Conservation (phyloP, 2,797 vertebrate species). For the Hydrolagus colliei region DNA sequence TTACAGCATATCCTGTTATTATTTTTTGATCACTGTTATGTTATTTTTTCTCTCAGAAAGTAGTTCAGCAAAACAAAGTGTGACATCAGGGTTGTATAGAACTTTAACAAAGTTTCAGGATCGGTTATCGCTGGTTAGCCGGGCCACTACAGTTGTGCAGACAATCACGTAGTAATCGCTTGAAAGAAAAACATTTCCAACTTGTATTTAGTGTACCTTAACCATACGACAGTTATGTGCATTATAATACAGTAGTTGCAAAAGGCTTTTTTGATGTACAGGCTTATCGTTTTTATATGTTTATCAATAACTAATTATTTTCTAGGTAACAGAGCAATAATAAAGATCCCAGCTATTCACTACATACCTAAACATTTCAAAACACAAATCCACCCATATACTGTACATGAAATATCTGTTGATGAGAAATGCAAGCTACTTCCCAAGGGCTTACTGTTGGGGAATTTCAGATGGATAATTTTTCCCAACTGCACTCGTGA, state of each 20-base stretch:
- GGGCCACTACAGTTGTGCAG: too few species aligned
- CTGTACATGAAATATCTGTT: neutral
- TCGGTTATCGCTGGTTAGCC: too few species aligned
- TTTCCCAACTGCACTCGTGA: slow-evolving; percentile 11
- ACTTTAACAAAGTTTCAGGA: too few species aligned
- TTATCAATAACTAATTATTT: slow-evolving; percentile 28
- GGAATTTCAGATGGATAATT: neutral
- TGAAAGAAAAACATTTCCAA: neutral
- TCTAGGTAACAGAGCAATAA: neutral
- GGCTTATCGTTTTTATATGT: slow-evolving; percentile 12
- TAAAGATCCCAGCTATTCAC: neutral
- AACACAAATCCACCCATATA: neutral
- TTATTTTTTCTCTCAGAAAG: too few species aligned
- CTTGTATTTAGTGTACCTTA: neutral
- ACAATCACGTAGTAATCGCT: neutral
- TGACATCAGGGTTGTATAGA: too few species aligned
- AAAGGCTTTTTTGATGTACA: neutral
- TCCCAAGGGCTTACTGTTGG: neutral
- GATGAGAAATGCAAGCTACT: neutral
- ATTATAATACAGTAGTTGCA: neutral
- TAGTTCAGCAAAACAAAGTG: too few species aligned
- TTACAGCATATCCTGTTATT: too few species aligned
- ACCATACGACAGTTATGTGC: neutral
- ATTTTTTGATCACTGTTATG: too few species aligned
- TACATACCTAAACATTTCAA: neutral